Base-by-base conservation (phyloP, 1,140 invertebrate species). In the Tachypleus tridentatus region DNA sequence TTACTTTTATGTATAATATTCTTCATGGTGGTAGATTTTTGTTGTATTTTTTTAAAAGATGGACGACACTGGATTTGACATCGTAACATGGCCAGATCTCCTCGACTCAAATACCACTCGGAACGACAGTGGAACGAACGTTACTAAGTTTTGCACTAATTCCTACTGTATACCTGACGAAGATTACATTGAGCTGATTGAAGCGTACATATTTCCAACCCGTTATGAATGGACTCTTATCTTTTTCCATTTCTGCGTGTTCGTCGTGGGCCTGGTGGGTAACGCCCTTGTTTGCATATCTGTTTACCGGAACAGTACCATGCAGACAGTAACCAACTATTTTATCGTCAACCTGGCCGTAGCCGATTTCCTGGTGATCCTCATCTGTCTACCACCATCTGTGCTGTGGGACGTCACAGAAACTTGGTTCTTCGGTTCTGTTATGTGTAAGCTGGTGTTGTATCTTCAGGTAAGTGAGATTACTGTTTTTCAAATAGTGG, bases 381-480 rank as follows among this genome's bases (percentile, higher is more conserved):
- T 93, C 9, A 92, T 95, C 77, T 95, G 92, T 75, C 78, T 96
- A 62, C 92, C 93, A 0, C 89, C 91, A 4, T 95, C 91, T 0
- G 82, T 96, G 58, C 86, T 95, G 82, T 89, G 89, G 77, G 94
- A 95, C 79, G 88, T 96, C 66, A 90, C 91, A 0, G 86, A 91
- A 71, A 93, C 89, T 0, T 94, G 91, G 91, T 93, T 91, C 73
- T 80, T 95, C 63, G 91, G 91, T 4, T 79, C 82, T 8, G 73
- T 79, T 3, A 80, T 90, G 73, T 95, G 91, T 80, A 92, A 91
- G 76, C 81, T 89, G 57, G 82, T 93, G 51, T 79, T 87, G 0
- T 93, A 92, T 74, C 82, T 92, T 63, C 91, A 94, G 85, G 91
- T 92, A 78, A 82, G 82, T 29, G 29, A 29, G 29, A 29, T 29